Base-by-base conservation (phyloP, 2,797 vertebrate species). In the Thaleichthys pacificus region DNA sequence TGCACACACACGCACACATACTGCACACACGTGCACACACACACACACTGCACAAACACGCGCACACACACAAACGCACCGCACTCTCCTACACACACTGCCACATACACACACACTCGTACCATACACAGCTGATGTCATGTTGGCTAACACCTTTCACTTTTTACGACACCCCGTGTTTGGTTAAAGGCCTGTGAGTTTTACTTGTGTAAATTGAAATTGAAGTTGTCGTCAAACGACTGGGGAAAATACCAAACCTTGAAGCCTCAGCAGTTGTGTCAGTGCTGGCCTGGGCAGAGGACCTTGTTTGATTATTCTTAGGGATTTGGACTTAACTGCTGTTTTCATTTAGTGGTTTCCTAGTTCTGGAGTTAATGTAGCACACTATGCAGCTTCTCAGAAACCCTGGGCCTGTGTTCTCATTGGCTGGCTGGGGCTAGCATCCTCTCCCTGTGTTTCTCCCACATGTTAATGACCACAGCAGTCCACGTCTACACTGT, bases 171-270 rank as follows among this genome's bases (percentile, higher is more conserved):
- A 74, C 72, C 82, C 66, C 74, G 56, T 79, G 22, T 61, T 26
- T 24, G 22, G 60, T 61, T 24, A 61, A 26, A 80, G 82, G 84
- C 79, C 82, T 88, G 84, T 47, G 22, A 83, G 70, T 80, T 86
- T 87, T 84, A 84, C 83, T 90, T 85, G 84, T 85, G 82, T 87
- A 87, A 87, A 80, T 85, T 84, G 62, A 88, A 90, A 90, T 90
- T 86, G 79, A 81, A 84, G 79, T 85, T 86, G 87, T 90, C 85
- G 83, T 88, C 81, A 38, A 61, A 61, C 74, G 80, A 78, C 81
- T 73, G 32, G 32, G 32, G 32, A 35, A 35, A 35, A 35, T 76
- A 24, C 26, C 47, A 74, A 67, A 81, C 80, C 63, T 32, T 21
- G 65, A 66, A 49, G 71, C 79, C 72, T 73, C 70, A 73, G 77